phyloP scores from a whole-genome alignment of 2,888 invertebrate genomes.

The Carpatolechia fugitivella region DNA sequence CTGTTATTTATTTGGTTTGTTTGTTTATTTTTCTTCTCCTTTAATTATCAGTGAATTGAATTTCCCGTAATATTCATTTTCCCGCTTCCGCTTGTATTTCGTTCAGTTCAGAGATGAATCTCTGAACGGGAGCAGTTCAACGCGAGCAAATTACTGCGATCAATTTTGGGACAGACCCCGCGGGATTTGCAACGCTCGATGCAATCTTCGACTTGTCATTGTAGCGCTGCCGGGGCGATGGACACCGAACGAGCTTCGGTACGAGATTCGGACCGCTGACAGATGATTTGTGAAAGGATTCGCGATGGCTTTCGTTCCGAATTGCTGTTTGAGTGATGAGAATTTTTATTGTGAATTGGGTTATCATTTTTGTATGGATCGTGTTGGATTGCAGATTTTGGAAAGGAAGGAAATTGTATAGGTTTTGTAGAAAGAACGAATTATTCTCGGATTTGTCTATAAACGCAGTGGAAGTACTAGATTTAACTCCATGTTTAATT shows the following conservation, averaged over 20 bases:
- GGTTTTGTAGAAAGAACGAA: too few species aligned
- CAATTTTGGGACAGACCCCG: slow-evolving; percentile 52
- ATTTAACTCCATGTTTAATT: too few species aligned
- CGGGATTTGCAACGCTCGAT: slow-evolving; percentile 56
- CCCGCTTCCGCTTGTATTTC: too few species aligned
- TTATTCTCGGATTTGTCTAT: too few species aligned
- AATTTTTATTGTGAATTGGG: background rate
- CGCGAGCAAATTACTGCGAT: slow-evolving; percentile 66
- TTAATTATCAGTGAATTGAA: too few species aligned
- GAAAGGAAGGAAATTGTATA: too few species aligned
- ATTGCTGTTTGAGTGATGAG: background rate
- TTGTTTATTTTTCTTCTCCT: too few species aligned
- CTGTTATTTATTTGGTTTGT: too few species aligned
- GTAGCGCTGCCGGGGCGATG: slow-evolving; percentile 35
- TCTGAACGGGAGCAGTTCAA: slow-evolving; percentile 41
- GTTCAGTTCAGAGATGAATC: slow-evolving; percentile 39
- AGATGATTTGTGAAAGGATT: background rate
- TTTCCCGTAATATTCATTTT: too few species aligned
- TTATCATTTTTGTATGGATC: too few species aligned
- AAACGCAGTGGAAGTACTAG: too few species aligned
- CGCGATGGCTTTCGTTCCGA: background rate
- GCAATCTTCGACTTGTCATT: slow-evolving; percentile 73
- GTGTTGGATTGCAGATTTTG: too few species aligned
- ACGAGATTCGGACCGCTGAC: background rate
- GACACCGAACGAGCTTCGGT: background rate